phyloP scores from a whole-genome alignment of 2,797 vertebrate species.

The Rhinoraja longicauda region DNA sequence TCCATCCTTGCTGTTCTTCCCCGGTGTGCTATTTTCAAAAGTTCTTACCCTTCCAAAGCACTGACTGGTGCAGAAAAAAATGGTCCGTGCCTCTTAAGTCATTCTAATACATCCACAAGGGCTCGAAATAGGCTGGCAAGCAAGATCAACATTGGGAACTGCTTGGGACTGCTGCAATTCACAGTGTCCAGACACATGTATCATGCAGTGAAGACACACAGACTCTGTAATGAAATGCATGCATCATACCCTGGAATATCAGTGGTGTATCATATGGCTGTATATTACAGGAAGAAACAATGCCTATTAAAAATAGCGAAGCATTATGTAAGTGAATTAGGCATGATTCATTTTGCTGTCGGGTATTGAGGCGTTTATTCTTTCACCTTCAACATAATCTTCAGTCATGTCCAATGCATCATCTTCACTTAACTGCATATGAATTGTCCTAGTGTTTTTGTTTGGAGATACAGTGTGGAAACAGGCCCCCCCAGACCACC shows the following conservation, averaged over 20 bases:
- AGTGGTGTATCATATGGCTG: neutral
- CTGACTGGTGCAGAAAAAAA: slow-evolving; percentile 27
- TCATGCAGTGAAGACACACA: neutral
- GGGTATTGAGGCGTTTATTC: neutral
- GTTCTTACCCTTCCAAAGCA: neutral
- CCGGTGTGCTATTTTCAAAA: slow-evolving; percentile 15
- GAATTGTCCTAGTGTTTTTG: neutral
- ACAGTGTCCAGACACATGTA: neutral
- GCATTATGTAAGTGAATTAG: neutral
- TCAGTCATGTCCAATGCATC: neutral
- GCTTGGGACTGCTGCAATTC: neutral
- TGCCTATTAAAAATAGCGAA: neutral
- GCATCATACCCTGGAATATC: neutral
- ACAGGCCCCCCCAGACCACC: no score
- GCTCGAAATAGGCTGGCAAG: neutral
- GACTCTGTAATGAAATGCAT: slow-evolving; percentile 5
- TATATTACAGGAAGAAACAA: neutral
- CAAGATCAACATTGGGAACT: neutral
- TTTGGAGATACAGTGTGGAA: no score
- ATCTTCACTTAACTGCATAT: neutral
- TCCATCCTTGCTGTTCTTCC: neutral
- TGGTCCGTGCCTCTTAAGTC: slow-evolving; percentile 22
- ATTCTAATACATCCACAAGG: slow-evolving; percentile 25
- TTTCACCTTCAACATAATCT: neutral
- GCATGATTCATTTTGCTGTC: neutral